A percentile compares a stretch with the other conserved stretches of the same genome.
Evolutionary conservation across 2,113 vertebrate species (phyloP).

Genomic region (Turdus rufiventris): DNA sequence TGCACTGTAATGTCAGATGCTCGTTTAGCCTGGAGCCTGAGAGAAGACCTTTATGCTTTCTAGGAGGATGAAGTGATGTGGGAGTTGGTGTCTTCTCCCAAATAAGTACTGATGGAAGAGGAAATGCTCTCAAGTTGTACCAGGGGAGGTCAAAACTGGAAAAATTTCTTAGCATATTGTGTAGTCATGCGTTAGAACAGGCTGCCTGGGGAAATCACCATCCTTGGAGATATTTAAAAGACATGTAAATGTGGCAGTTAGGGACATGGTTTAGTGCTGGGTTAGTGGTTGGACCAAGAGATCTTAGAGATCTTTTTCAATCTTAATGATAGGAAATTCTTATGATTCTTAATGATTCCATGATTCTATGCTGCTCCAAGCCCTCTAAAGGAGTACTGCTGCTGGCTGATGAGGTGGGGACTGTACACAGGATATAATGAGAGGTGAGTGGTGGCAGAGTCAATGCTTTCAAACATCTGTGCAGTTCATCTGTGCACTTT

Average conservation of each 20-base stretch:
- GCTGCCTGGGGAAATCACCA: neutral
- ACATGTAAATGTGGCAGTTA: too few species aligned
- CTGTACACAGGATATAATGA: fast-evolving
- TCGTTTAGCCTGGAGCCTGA: neutral
- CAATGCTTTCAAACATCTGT: neutral
- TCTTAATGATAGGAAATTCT: neutral
- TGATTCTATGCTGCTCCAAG: neutral
- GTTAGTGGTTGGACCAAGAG: neutral
- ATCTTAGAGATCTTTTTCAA: neutral
- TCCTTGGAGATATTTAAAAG: neutral
- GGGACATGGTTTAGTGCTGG: neutral
- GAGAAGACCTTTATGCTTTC: neutral
- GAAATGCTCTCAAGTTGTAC: neutral
- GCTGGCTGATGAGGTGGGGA: fast-evolving
- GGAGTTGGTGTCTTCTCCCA: neutral
- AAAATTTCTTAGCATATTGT: neutral
- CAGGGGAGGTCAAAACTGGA: neutral
- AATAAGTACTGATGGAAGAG: neutral
- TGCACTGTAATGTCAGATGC: neutral
- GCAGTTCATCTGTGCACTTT: fast-evolving
- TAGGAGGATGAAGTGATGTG: neutral
- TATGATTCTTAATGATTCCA: neutral
- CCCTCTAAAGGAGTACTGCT: fast-evolving
- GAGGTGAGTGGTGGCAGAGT: neutral
- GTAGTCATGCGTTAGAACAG: neutral